Base-by-base conservation (phyloP, 2,888 invertebrate species). In the Drosophila borealis region DNA sequence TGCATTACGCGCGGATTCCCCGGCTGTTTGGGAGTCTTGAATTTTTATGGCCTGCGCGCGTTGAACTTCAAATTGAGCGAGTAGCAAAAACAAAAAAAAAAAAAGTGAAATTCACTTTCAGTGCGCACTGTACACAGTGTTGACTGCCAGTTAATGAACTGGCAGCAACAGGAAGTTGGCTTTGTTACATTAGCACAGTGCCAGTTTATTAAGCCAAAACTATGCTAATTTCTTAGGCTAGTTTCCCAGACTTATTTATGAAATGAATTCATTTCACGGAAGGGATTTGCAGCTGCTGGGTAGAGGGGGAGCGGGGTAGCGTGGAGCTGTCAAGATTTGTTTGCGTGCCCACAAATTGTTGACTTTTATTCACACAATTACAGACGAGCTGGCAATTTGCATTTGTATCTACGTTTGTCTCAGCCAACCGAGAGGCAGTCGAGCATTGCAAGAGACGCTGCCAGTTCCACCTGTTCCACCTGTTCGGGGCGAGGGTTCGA, bases 291-390 rank as follows among this genome's bases (percentile, higher is more conserved):
- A 41, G 17, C 39, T 14, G 56, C 67, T 56, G 60, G 39, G 42
- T 6, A 45, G 39, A n/a, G 14, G 14, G 42, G 21, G 17, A 41
- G 37, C n/a, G 14, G 17, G 10, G 41, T 2, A 53, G 46, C 17
- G 17, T 1, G 17, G 17, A 17, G 66, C 67, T 64, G 78, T 69
- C 64, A 70, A 70, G 68, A 71, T 61, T 79, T 65, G 80, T 68
- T 82, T 70, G 88, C 86, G 86, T 82, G 88, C 51, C 75, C 83
- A 80, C 89, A 86, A 83, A 80, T 60, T 80, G 84, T 87, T 81
- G 73, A 70, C 80, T 84, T 78, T 82, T 81, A 89, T 84, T 89
- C 90, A 88, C 88, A 88, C 88, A 87, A 89, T 89, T 89, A 81
- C 64, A 69, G 65, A 51, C 61, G 25, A 57, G 42, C 19, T 6